These are phyloP conservation scores for Metopia argyrocephala DNA, from an alignment of 2,888 invertebrate genomes.

Conservation along the genomic window DNA sequence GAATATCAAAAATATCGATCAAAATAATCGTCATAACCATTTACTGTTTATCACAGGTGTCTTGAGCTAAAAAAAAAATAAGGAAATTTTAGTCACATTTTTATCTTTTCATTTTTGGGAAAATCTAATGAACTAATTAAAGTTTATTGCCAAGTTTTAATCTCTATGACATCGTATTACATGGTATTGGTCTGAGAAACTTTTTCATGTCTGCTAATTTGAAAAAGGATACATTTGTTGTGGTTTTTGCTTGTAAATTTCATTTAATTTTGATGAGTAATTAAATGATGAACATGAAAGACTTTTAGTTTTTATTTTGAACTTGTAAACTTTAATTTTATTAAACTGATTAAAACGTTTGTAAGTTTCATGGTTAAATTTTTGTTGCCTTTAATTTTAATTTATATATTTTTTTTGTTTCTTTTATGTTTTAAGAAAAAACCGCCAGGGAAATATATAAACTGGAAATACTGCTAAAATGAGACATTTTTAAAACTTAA, in stretches of 20 bases:
- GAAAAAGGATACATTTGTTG: neutral
- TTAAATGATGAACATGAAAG: too few species aligned
- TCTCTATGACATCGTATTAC: neutral
- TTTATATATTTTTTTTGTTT: too few species aligned
- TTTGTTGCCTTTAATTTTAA: too few species aligned
- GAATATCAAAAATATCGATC: neutral
- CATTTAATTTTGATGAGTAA: neutral
- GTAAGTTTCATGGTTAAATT: too few species aligned
- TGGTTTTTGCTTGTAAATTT: neutral
- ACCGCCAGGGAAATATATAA: too few species aligned
- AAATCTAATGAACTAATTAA: neutral
- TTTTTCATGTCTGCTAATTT: neutral
- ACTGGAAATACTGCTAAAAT: too few species aligned
- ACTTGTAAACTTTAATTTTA: too few species aligned
- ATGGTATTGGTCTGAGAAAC: too few species aligned
- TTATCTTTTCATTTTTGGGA: neutral
- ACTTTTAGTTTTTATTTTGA: too few species aligned
- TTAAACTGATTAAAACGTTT: too few species aligned
- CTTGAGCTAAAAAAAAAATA: neutral
- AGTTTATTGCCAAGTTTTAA: neutral
- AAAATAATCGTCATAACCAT: neutral
- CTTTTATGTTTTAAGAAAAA: too few species aligned
- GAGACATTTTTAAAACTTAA: too few species aligned
- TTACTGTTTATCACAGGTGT: neutral
- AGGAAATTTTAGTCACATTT: neutral